Evolutionary conservation across 2,113 vertebrate genomes (phyloP), one percentile per base, ranked within the genome.

Genomic region (Chaetops frenatus): DNA sequence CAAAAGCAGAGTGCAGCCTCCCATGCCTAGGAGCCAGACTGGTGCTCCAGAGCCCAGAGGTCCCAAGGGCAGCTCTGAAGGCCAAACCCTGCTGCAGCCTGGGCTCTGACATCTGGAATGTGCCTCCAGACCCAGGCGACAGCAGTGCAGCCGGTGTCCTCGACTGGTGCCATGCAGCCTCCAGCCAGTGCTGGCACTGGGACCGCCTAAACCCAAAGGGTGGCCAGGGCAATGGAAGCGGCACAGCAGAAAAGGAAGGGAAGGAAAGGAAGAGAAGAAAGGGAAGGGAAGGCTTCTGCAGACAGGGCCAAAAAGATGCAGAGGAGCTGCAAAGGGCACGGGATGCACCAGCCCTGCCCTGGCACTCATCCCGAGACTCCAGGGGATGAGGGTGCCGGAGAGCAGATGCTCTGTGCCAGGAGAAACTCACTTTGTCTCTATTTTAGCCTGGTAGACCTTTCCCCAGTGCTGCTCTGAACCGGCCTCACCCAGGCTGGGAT

Each of bases 131-230:
- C 8, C 14, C 74, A 12, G 70, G 61, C 20, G 53, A 79, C 62
- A 48, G 64, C 4, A 5, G n/a, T 7, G 6, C 29, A 24, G 57
- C 44, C 18, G 0, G 20, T 5, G 66, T 22, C 61, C 65, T 50
- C 21, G 4, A 15, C 5, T 1, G 62, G 72, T 3, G 5, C 33
- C 66, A 11, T 0, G 1, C 53, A 62, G 47, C n/a, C 42, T 10
- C 44, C 51, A 29, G 67, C 17, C 82, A 4, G 47, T 1, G 29
- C 62, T 2, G 36, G 24, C 72, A 54, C 44, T 10, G 6, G 50
- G 35, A 56, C 29, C 10, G 3, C 82, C 73, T 19, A 42, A 60
- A 70, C 36, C 74, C 94, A 42, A 54, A 19, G 35, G 40, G 28
- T 27, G 79, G 31, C 8, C 60, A 42, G 53, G 31, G 42, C 33